Evolutionary conservation across 30 jellyfish, hydroid and myxozoan genomes (phyloP), one percentile per base, ranked within the genome.

Genomic region (Sanderia malayensis): DNA sequence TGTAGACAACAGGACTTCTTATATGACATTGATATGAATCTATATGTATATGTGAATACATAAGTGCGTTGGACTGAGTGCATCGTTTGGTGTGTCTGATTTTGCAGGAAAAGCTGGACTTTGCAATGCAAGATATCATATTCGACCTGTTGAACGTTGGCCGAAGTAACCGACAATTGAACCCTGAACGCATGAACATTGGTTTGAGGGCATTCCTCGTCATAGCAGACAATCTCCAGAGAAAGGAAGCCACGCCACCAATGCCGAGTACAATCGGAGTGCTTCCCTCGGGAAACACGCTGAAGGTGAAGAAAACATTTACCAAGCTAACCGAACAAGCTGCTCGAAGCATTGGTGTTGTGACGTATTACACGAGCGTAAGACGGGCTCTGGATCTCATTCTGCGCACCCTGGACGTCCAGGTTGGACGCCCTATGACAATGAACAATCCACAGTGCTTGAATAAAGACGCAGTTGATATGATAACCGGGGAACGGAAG

Each of bases 211-310:
- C 98, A 44, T 92, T 92, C 68, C 84, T 92, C 18, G 98, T 92
- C 30, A 92, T 92, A 32, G 98, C 98, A 0, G 98, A 92, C 66
- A 84, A 85, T 47, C 74, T 92, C 34, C 98, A 92, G 60, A 66
- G 98, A n/a, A 92, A 92, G 61, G 98, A 92, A 79, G 98, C 96
- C 52, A 84, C 98, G 31, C 98, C 98, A n/a, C 98, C 98, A 20
- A 92, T 92, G 98, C 98, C 98, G 15, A 85, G 98, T 41, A 85
- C 96, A 27, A 92, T 92, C 70, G 98, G 98, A 0, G 96, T 79
- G 0, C 59, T 92, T 62, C 98, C 98, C 0, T 92, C 98, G 15
- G 96, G 96, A 7, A 92, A 84, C 68, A 92, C 98, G 2, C 70
- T 92, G 37, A 92, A 92, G 63, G 98, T 92, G 27, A 92, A 92